A percentile compares a stretch with the other conserved stretches of the same genome.
Evolutionary conservation across 2,113 vertebrate genomes (phyloP).

Genomic region (Machaerirhynchus nigripectus): DNA sequence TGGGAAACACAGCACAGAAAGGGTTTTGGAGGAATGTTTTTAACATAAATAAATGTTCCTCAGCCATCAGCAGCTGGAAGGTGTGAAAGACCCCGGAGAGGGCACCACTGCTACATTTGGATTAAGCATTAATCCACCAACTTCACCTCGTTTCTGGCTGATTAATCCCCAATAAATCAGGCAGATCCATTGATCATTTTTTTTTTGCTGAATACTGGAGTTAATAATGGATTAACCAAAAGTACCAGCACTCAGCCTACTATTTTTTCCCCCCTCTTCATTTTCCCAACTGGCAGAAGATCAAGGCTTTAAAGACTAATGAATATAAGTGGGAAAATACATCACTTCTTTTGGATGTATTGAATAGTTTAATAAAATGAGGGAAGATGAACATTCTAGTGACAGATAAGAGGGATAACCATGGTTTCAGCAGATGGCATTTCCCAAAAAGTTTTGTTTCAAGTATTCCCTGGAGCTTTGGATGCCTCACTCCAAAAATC

Average conservation of each 20-base stretch:
- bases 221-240: background rate
- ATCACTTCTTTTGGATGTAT: background rate
- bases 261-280: background rate
- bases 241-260: background rate
- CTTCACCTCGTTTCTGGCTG: background rate
- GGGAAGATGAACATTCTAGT: background rate
- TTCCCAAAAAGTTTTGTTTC: background rate
- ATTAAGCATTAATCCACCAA: background rate
- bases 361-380: background rate
- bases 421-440: background rate
- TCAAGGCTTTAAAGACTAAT: background rate
- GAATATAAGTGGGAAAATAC: background rate
- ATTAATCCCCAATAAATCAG: conserved; percentile 10
- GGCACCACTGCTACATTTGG: background rate
- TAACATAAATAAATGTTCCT: background rate
- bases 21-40: background rate
- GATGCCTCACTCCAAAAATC: background rate
- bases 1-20: background rate
- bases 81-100: background rate
- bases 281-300: background rate
- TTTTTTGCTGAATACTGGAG: background rate
- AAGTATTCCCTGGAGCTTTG: background rate
- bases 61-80: background rate
- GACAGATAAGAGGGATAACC: background rate
- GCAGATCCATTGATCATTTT: background rate